Percentiles rank a stretch among this genome's conserved stretches.
Conservation (phyloP, 2,797 vertebrate genomes). For the Mormyrops attenuatus region DNA sequence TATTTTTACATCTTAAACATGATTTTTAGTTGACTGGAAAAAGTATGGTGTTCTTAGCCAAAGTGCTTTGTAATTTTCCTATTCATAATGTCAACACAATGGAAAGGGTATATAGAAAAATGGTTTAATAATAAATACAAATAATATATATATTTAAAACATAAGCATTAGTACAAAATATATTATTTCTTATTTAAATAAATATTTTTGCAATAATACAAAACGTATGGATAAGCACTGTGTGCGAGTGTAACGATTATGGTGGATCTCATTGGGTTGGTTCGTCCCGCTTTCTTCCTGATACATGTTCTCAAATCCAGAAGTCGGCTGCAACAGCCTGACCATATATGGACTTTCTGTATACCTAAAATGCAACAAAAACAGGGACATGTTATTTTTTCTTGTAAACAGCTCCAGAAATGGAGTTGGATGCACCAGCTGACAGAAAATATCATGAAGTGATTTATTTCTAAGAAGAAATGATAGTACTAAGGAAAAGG, state of each 20-base stretch:
- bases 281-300: not conserved
- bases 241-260: conserved; percentile 2
- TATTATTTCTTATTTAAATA: conserved; percentile 45
- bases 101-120: not conserved
- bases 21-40: not conserved
- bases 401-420: not conserved
- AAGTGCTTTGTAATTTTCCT: not conserved
- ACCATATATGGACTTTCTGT: conserved; percentile 51
- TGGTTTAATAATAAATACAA: conserved; percentile 21
- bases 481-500: not conserved
- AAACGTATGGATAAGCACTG: conserved; percentile 23
- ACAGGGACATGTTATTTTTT: not conserved
- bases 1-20: not conserved
- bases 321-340: conserved; percentile 56
- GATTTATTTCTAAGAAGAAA: not conserved
- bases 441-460: not conserved
- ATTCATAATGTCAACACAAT: not conserved
- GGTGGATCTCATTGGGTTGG: not conserved
- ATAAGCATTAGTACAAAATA: conserved; percentile 57
- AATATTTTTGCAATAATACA: conserved; percentile 55
- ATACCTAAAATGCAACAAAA: conserved; percentile 50
- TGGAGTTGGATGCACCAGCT: not conserved
- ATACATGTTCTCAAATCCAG: conserved; percentile 49
- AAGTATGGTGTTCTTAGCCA: not conserved
- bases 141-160: conserved; percentile 24